Evolutionary conservation across 2,888 invertebrate species (phyloP), one percentile per base, ranked within the genome.

Genomic region (Auanema sp.): DNA sequence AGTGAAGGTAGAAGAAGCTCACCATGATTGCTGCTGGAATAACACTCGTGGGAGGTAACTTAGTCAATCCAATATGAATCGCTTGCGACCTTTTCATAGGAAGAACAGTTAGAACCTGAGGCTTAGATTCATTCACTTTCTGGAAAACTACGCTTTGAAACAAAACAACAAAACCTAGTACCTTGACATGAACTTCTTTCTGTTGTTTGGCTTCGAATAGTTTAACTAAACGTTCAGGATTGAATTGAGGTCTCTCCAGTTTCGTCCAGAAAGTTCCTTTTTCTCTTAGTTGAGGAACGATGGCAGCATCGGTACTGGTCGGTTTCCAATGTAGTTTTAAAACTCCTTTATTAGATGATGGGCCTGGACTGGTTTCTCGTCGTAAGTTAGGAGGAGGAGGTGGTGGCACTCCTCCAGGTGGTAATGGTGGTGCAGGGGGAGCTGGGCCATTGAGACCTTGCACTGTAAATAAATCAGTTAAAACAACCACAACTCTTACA

Each of bases 51-150:
- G 96, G 96, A 1, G 98, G 98, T 71, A 99, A 87, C 84, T 96
- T 97, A 23, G 97, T 99, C 91, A 99, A 92, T 16, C 96, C 96
- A 79, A 99, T 99, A 85, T 98, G 98, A 78, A 99, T 98, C 49
- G 95, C 96, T 85, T 98, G 98, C 8, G 98, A 98, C 72, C 98
- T 89, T 85, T 97, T 98, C 53, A 94, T 91, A 85, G 95, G 94
- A 85, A 98, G 87, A 43, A 98, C 95, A 50, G 76, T 76, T 61
- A 95, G 91, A 68, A 94, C 89, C 85, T 93, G 92, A 84, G 92
- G 92, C 86, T 90, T 92, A 43, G 75, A 65, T 47, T 72, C 79
- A 8, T 71, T 69, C 2, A 62, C 72, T 68, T 67, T 72, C 75
- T 66, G 52, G 61, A n/a, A 24, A n/a, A 21, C 11, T 18, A 47